Conservation (phyloP, 2,113 vertebrate genomes). For the Benthochromis sp. region DNA sequence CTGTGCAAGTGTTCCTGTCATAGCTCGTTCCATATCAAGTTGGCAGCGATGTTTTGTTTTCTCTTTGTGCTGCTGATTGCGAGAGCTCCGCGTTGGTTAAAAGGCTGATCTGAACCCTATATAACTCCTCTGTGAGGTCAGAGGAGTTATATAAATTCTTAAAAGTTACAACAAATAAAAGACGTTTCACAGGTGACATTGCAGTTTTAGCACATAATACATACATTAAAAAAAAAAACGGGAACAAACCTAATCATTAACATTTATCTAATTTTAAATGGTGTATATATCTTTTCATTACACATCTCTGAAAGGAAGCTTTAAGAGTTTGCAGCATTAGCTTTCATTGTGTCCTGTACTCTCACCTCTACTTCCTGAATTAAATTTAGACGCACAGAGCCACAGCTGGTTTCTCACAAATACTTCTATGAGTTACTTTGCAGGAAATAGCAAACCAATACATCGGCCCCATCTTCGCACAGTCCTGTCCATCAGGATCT, state of each 20-base stretch:
- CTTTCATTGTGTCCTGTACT: not conserved
- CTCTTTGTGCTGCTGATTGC: not conserved
- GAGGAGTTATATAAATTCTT: not conserved
- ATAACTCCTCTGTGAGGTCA: not conserved
- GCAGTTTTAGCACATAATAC: not conserved
- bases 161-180: not conserved
- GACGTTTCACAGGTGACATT: rapidly evolving
- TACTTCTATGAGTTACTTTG: not conserved
- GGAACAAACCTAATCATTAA: not conserved
- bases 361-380: not conserved
- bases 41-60: not conserved
- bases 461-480: not conserved
- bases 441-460: not conserved
- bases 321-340: not conserved
- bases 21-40: not conserved
- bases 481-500: not conserved
- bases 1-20: not conserved
- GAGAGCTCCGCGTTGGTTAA: not conserved
- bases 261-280: rapidly evolving
- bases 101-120: not conserved
- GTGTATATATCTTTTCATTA: not conserved
- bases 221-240: not conserved
- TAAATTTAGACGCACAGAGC: rapidly evolving
- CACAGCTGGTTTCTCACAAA: not conserved
- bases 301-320: not conserved